Evolutionary conservation across 92 coral and sea anemone species (phyloP).

Genomic region (Porites evermanni): DNA sequence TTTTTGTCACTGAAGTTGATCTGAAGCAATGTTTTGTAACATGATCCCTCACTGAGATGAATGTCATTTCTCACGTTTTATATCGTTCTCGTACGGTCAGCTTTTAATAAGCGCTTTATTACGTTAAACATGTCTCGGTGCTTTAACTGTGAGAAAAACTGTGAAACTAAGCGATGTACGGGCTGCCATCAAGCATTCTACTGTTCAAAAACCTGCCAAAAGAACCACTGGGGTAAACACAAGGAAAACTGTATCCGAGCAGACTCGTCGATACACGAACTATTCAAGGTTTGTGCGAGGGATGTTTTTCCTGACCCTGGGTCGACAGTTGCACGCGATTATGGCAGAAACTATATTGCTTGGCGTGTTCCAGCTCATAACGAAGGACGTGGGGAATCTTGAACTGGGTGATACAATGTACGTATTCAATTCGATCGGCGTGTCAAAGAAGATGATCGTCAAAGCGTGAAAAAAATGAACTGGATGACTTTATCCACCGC

Average conservation of each 20-base stretch:
- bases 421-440: slow-evolving; percentile 34
- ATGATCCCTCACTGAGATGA: no score
- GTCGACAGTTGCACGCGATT: slow-evolving; percentile 20
- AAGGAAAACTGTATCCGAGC: slow-evolving; percentile 56
- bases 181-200: slow-evolving; percentile 37
- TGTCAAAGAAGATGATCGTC: slow-evolving; percentile 46
- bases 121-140: no score
- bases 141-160: background rate
- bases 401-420: background rate
- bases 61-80: no score
- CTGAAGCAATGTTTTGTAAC: no score
- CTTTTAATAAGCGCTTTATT: no score
- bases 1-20: no score
- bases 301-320: slow-evolving; percentile 20
- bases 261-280: slow-evolving; percentile 30
- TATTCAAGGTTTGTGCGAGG: background rate
- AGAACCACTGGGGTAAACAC: slow-evolving; percentile 56
- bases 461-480: slow-evolving; percentile 44
- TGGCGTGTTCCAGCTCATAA: slow-evolving; percentile 45
- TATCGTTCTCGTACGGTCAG: no score
- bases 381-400: slow-evolving; percentile 6
- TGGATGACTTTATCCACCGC: slow-evolving; percentile 57
- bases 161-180: slow-evolving; percentile 20
- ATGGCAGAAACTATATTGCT: slow-evolving; percentile 40
- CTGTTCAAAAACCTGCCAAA: slow-evolving; percentile 61